A percentile compares a stretch with the other conserved stretches of the same genome.
phyloP scores from a whole-genome alignment of 2,888 invertebrate genomes.

The Epinotia brunnichana region DNA sequence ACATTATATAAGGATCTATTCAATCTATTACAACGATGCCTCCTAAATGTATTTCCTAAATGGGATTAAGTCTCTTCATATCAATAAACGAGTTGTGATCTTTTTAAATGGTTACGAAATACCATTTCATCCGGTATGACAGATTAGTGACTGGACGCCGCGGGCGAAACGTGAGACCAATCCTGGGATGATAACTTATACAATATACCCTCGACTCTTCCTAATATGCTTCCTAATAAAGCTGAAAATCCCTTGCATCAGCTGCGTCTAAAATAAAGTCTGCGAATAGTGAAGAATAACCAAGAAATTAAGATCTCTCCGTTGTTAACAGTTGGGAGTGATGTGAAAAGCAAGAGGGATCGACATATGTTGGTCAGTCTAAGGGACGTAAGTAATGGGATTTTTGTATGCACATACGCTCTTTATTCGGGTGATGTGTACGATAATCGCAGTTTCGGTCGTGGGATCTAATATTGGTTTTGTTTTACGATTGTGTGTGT shows the following conservation, averaged over 20 bases:
- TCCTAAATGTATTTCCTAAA: neutral
- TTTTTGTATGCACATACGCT: neutral
- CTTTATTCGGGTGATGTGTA: constrained; percentile 46
- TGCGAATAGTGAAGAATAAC: constrained; percentile 21
- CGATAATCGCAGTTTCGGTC: constrained; percentile 59
- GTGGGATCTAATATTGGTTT: constrained; percentile 55
- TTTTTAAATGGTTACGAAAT: neutral
- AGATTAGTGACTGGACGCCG: constrained; percentile 40
- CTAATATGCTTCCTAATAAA: neutral
- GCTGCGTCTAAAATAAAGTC: neutral
- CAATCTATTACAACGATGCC: constrained; percentile 19
- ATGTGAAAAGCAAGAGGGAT: constrained; percentile 39
- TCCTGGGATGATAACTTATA: constrained; percentile 3
- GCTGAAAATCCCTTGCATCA: neutral
- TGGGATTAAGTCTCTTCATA: neutral
- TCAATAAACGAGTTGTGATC: neutral
- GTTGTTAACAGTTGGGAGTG: constrained; percentile 13
- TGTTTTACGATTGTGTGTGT: constrained; percentile 54
- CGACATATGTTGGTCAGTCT: constrained; percentile 43
- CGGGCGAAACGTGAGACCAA: constrained; percentile 42
- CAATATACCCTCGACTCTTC: neutral
- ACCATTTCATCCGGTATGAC: constrained; percentile 30
- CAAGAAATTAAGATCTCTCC: constrained; percentile 24
- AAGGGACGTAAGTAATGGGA: neutral
- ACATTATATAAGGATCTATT: constrained; percentile 33